Evolutionary conservation across 2,113 vertebrate genomes (phyloP).

Genomic region (Pterocles burchelli): DNA sequence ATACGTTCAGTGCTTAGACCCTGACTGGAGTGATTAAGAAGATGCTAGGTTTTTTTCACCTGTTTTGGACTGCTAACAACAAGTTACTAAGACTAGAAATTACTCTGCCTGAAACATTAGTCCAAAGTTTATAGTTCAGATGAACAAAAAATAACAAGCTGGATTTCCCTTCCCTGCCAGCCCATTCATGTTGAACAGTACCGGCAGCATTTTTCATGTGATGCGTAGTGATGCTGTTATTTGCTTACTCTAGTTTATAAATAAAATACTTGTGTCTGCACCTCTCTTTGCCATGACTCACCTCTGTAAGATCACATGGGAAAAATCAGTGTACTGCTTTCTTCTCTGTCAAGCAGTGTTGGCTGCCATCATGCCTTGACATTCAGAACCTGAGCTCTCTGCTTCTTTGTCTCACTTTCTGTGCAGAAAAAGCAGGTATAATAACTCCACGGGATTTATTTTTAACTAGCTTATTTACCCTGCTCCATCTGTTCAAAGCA

Average conservation of each 20-base stretch:
- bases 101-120: neutral
- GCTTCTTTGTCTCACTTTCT: neutral
- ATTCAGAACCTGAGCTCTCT: neutral
- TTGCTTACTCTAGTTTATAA: neutral
- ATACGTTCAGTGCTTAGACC: neutral
- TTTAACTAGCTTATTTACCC: conserved; percentile 1
- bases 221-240: neutral
- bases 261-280: neutral
- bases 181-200: fast-evolving
- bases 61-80: neutral
- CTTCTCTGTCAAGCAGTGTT: neutral
- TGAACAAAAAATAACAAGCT: neutral
- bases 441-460: neutral
- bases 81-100: neutral
- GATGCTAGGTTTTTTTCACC: neutral
- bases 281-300: neutral
- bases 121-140: neutral
- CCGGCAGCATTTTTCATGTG: neutral
- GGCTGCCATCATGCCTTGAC: neutral
- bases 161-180: neutral
- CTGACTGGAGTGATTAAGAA: neutral
- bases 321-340: neutral
- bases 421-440: neutral
- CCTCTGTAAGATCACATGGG: neutral
- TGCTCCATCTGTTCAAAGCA: conserved; percentile 25